Percentiles rank a stretch among this genome's conserved stretches.
Conservation (phyloP, 2,797 vertebrate genomes). For the Neosalanx taihuensis region DNA sequence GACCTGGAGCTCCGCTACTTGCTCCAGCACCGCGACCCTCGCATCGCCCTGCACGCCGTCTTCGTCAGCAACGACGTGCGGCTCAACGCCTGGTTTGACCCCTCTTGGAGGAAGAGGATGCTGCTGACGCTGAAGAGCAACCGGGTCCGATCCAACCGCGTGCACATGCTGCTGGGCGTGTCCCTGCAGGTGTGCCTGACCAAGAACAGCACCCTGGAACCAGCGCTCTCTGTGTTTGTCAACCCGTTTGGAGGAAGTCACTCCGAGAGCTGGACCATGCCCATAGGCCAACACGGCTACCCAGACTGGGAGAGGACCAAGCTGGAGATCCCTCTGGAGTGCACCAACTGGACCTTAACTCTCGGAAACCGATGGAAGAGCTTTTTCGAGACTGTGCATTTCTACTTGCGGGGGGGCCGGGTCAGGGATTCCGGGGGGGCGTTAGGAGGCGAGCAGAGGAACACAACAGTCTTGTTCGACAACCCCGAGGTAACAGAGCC, state of each 20-base stretch:
- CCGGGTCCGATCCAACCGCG: conserved; percentile 90
- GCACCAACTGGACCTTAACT: conserved; percentile 94
- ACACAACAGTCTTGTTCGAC: conserved; percentile 33
- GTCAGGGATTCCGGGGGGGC: conserved; percentile 71
- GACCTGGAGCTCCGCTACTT: conserved; percentile 88
- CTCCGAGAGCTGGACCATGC: conserved; percentile 98
- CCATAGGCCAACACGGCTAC: conserved; percentile 87
- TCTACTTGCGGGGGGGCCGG: conserved; percentile 92
- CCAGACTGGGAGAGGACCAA: conserved; percentile 93
- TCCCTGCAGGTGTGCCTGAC: conserved; percentile 91
- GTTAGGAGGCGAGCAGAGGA: conserved; percentile 42
- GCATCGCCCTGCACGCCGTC: conserved; percentile 84
- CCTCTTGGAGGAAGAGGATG: conserved; percentile 94
- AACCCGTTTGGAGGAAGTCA: conserved; percentile 98
- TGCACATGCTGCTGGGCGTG: conserved; percentile 92
- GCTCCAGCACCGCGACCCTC: conserved; percentile 81
- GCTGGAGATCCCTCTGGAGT: conserved; percentile 87
- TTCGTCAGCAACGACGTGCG: conserved; percentile 97
- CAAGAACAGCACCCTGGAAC: conserved; percentile 92
- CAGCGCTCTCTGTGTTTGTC: conserved; percentile 85
- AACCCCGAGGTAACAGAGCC: conserved; percentile 67
- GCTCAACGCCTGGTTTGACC: conserved; percentile 94
- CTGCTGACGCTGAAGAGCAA: conserved; percentile 96
- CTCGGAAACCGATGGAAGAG: conserved; percentile 97
- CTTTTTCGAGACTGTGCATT: conserved; percentile 97